Evolutionary conservation across 1,140 invertebrate species (phyloP).

Genomic region (Pseudomyrmex concolor): DNA sequence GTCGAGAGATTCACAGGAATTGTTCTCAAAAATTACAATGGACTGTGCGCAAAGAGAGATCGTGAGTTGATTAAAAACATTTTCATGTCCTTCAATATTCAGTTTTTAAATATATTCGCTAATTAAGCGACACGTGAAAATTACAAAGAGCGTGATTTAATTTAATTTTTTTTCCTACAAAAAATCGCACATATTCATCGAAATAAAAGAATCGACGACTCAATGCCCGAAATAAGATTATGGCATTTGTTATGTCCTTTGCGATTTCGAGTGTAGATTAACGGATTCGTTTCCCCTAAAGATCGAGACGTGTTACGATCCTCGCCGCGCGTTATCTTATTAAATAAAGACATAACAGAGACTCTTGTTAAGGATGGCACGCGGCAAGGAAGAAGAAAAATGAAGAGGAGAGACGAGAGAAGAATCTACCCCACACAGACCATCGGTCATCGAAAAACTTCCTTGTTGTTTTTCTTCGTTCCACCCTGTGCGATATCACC

Average conservation of each 20-base stretch:
- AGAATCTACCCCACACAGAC: conserved; percentile 80
- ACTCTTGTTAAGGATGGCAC: conserved; percentile 40
- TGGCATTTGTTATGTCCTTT: not conserved
- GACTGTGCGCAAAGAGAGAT: no score
- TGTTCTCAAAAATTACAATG: no score
- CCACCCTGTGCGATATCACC: conserved; percentile 57
- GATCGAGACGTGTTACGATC: conserved; percentile 44
- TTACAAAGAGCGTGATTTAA: no score
- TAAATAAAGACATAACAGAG: conserved; percentile 65
- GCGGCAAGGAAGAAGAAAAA: conserved; percentile 76
- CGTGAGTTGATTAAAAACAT: not conserved
- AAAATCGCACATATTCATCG: not conserved
- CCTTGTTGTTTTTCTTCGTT: conserved; percentile 47
- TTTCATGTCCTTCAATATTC: not conserved
- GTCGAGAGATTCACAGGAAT: not conserved
- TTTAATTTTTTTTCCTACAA: not conserved
- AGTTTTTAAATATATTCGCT: not conserved
- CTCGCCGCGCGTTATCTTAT: conserved; percentile 72
- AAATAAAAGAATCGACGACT: not conserved
- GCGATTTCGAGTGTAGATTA: conserved; percentile 36
- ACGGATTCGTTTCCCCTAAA: conserved; percentile 13
- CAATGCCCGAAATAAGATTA: not conserved
- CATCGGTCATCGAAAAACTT: conserved; percentile 78
- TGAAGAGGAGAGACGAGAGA: conserved; percentile 78
- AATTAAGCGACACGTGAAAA: not conserved